phyloP scores from a whole-genome alignment of 1,140 invertebrate species.

The Diabrotica undecimpunctata region DNA sequence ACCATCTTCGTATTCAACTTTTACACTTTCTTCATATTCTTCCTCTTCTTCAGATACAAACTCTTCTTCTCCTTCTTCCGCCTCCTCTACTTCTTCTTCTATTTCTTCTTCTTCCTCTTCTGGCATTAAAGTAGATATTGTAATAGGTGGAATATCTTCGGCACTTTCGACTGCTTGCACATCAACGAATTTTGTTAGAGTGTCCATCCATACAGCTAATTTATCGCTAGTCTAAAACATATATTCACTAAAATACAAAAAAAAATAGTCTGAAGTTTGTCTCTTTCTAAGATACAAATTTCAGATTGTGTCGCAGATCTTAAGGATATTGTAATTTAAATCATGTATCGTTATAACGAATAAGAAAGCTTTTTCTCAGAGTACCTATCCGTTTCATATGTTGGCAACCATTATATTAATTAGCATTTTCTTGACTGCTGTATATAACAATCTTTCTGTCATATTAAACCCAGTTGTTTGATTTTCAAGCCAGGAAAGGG shows the following conservation, averaged over 20 bases:
- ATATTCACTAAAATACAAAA: not conserved
- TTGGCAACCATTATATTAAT: no score
- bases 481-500: no score
- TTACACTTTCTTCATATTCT: not conserved
- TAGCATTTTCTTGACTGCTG: no score
- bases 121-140: constrained; percentile 26
- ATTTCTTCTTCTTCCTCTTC: constrained; percentile 18
- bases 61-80: not conserved
- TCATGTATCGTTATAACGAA: no score
- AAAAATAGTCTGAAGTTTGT: no score
- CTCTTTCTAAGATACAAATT: no score
- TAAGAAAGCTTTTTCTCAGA: no score
- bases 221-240: constrained; percentile 27
- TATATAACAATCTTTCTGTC: no score
- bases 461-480: no score
- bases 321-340: no score
- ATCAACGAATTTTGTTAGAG: constrained; percentile 33
- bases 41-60: not conserved
- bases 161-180: constrained; percentile 28
- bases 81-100: constrained; percentile 6
- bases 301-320: no score
- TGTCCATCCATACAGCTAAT: constrained; percentile 37
- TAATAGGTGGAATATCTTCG: constrained; percentile 26
- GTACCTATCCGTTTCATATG: no score
- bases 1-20: not conserved